phyloP scores from a whole-genome alignment of 1,140 invertebrate genomes.

The Drosophila burlai region DNA sequence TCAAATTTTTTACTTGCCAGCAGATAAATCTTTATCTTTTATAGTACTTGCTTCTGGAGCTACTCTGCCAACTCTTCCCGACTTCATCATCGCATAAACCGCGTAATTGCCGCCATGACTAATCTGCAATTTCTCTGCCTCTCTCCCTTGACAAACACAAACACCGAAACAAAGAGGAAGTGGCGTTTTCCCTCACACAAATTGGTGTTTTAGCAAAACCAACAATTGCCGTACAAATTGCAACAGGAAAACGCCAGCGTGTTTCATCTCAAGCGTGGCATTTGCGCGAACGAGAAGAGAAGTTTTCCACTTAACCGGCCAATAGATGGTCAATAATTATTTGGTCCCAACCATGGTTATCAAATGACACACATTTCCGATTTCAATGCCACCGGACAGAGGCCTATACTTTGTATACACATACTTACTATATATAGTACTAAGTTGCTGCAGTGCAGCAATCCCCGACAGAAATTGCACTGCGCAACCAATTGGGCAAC shows the following conservation, averaged over 20 bases:
- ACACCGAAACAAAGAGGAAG: conserved; percentile 40
- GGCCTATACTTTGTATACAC: not conserved
- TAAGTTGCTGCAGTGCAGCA: conserved; percentile 14
- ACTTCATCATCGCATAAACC: not conserved
- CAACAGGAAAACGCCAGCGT: conserved; percentile 71
- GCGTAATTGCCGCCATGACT: conserved; percentile 34
- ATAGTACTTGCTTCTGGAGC: too few species aligned
- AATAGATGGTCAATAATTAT: conserved; percentile 21
- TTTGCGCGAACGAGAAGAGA: conserved; percentile 5
- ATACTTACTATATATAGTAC: not conserved
- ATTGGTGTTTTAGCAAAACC: conserved; percentile 69
- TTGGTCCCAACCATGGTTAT: conserved; percentile 14
- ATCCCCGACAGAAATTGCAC: conserved; percentile 39
- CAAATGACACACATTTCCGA: conserved; percentile 48
- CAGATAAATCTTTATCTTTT: too few species aligned
- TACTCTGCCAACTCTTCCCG: not conserved
- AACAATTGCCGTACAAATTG: conserved; percentile 76
- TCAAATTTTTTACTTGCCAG: too few species aligned
- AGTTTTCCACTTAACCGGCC: conserved; percentile 9
- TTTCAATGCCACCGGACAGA: conserved; percentile 38
- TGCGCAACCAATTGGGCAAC: conserved; percentile 71
- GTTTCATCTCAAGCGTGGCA: conserved; percentile 69
- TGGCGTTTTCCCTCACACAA: conserved; percentile 46
- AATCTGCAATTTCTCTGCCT: conserved; percentile 31
- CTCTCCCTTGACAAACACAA: conserved; percentile 4